These are phyloP conservation scores for Nebria brevicollis DNA, from an alignment of 2,888 invertebrate species.

Conservation along the genomic window DNA sequence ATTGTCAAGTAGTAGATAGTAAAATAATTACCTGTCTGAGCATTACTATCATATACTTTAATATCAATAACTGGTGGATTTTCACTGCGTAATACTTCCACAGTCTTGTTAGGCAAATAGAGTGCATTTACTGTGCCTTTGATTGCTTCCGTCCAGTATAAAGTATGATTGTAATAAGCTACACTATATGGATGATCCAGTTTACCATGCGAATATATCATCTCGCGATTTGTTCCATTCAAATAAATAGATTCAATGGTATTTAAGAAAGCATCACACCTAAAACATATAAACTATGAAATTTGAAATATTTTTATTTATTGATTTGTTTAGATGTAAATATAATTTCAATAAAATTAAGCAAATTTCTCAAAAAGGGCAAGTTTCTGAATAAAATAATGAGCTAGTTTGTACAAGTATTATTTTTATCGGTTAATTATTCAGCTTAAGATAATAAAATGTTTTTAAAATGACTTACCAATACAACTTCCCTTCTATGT, in stretches of 20 bases:
- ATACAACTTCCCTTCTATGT: constrained; percentile 67
- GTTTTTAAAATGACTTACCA: constrained; percentile 61
- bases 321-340: too few relatives aligned
- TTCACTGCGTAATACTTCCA: constrained; percentile 67
- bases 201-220: constrained; percentile 64
- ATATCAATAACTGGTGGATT: constrained; percentile 76
- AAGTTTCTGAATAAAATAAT: too few relatives aligned
- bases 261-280: constrained; percentile 76
- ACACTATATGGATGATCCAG: constrained; percentile 73
- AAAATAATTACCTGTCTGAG: constrained; percentile 65
- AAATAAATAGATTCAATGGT: constrained; percentile 74
- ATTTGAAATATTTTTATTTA: too few relatives aligned
- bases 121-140: constrained; percentile 69
- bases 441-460: too few relatives aligned
- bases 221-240: constrained; percentile 66
- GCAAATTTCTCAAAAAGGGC: too few relatives aligned
- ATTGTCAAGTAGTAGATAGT: neutral
- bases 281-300: constrained; percentile 49
- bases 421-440: too few relatives aligned
- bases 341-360: too few relatives aligned
- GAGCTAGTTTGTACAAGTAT: too few relatives aligned
- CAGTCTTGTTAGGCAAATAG: constrained; percentile 61
- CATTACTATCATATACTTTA: constrained; percentile 71
- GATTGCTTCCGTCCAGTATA: constrained; percentile 78
- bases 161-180: constrained; percentile 69